Conservation (phyloP, 2,113 vertebrate genomes). For the Collichthys lucidus region DNA sequence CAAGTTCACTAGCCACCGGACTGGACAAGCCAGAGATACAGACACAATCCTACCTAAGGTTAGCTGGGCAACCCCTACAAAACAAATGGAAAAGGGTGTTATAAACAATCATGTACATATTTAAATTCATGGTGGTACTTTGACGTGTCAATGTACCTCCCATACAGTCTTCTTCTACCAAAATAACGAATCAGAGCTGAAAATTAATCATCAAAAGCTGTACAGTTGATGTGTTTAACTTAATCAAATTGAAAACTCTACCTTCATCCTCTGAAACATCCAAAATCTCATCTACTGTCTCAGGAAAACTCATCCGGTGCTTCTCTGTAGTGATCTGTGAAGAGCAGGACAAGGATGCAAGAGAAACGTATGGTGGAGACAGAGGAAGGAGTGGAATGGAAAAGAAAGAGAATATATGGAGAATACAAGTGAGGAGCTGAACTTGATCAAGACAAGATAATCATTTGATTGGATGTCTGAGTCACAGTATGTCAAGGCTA, state of each 20-base stretch:
- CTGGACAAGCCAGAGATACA: conserved; percentile 77
- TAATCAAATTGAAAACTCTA: conserved; percentile 67
- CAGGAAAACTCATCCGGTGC: conserved; percentile 96
- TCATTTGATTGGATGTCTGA: conserved; percentile 13
- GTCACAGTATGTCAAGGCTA: conserved; percentile 12
- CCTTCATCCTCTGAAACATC: conserved; percentile 99
- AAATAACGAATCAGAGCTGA: conserved; percentile 44
- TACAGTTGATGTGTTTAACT: not conserved
- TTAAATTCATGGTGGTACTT: conserved; percentile 15
- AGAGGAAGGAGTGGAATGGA: not conserved
- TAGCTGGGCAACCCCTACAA: conserved; percentile 86
- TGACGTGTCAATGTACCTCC: conserved; percentile 29
- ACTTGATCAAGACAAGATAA: conserved; percentile 14
- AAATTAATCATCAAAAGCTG: conserved; percentile 25
- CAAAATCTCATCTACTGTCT: conserved; percentile 96
- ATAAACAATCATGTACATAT: conserved; percentile 26
- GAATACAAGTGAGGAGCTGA: conserved; percentile 30
- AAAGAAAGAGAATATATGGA: conserved; percentile 5
- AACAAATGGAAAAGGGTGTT: conserved; percentile 76
- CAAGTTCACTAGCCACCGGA: conserved; percentile 74
- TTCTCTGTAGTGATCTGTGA: conserved; percentile 88
- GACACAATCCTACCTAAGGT: conserved; percentile 86
- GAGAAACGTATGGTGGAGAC: conserved; percentile 4
- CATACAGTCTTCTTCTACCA: conserved; percentile 36
- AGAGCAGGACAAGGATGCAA: conserved; percentile 14